phyloP scores from a whole-genome alignment of 2,888 invertebrate genomes.

The Apocheima hispidaria region DNA sequence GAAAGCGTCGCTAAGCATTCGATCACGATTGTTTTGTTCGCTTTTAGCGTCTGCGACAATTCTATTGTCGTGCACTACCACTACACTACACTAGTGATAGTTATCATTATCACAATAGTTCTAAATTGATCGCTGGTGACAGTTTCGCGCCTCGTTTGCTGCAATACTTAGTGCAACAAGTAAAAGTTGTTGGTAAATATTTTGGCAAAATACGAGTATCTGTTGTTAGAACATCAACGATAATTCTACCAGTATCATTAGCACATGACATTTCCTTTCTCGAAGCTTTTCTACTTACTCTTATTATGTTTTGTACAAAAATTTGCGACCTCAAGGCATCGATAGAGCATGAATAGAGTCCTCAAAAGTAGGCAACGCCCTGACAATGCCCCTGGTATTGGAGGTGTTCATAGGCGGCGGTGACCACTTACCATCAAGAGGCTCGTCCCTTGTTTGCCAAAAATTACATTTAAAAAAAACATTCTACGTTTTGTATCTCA shows the following conservation, averaged over 20 bases:
- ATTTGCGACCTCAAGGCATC: too few species aligned
- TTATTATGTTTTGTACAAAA: too few species aligned
- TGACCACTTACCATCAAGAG: too few species aligned
- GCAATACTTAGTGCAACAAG: slow-evolving; percentile 20
- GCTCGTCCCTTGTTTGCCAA: too few species aligned
- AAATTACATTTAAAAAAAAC: too few species aligned
- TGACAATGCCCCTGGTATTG: too few species aligned
- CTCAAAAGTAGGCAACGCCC: too few species aligned
- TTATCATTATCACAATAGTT: slow-evolving; percentile 40
- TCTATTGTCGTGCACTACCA: slow-evolving; percentile 34
- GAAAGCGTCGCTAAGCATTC: slow-evolving; percentile 58
- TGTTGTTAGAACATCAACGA: not conserved
- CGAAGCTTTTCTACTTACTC: too few species aligned
- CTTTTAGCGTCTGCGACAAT: slow-evolving; percentile 50
- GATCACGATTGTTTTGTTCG: slow-evolving; percentile 53
- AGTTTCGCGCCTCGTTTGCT: slow-evolving; percentile 31
- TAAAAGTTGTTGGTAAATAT: slow-evolving; percentile 27
- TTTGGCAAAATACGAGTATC: not conserved
- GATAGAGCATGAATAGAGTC: too few species aligned
- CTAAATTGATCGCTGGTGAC: slow-evolving; percentile 39
- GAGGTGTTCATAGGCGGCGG: too few species aligned
- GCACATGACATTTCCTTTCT: not conserved
- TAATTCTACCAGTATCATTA: not conserved
- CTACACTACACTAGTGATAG: slow-evolving; percentile 26
- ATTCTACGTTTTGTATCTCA: too few species aligned